phyloP scores from a whole-genome alignment of 2,113 vertebrate species.

The Alectura lathami region DNA sequence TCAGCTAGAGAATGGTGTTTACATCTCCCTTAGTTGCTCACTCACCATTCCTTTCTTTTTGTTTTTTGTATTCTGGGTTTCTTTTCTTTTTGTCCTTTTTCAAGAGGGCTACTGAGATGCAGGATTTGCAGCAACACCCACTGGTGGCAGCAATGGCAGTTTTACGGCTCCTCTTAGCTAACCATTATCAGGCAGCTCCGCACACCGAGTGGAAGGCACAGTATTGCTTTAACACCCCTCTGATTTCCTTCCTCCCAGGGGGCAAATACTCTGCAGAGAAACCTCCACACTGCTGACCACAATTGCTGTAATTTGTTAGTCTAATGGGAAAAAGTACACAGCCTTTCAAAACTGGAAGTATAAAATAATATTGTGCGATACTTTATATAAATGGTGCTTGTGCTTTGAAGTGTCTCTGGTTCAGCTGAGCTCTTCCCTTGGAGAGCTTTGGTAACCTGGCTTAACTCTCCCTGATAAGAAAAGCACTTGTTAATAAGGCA shows the following conservation, averaged over 20 bases:
- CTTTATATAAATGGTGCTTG: slow-evolving; percentile 55
- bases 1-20: background rate
- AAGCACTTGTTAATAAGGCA: slow-evolving; percentile 40
- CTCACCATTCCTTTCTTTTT: background rate
- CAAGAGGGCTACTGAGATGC: background rate
- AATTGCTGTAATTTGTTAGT: slow-evolving; percentile 76
- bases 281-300: slow-evolving; percentile 68
- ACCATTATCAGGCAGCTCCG: slow-evolving; percentile 36
- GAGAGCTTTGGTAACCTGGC: slow-evolving; percentile 44
- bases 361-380: slow-evolving; percentile 66
- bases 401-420: slow-evolving; percentile 31
- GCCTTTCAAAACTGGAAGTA: slow-evolving; percentile 53
- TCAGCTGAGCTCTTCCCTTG: slow-evolving; percentile 45
- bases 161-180: slow-evolving; percentile 45
- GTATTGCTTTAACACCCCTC: slow-evolving; percentile 71
- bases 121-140: background rate
- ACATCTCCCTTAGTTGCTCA: background rate
- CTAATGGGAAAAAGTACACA: slow-evolving; percentile 65
- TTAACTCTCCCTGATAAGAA: slow-evolving; percentile 55
- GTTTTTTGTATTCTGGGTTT: background rate
- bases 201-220: slow-evolving; percentile 19
- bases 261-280: slow-evolving; percentile 60
- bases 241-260: slow-evolving; percentile 70
- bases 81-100: background rate
- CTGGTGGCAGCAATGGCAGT: slow-evolving; percentile 46